phyloP scores from a whole-genome alignment of 2,113 vertebrate genomes.

The Epinephelus moara region DNA sequence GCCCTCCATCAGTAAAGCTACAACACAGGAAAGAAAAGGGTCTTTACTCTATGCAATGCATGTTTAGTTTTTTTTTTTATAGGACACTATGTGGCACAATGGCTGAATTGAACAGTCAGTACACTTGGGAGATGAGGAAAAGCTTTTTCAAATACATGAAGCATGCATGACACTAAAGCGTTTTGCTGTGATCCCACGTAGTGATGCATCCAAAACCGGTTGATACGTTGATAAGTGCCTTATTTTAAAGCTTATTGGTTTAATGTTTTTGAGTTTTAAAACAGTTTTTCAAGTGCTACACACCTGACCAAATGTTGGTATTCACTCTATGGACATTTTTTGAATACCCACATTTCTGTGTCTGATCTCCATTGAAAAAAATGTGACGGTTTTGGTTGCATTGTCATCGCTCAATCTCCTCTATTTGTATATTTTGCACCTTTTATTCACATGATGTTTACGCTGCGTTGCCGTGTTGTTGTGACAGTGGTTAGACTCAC shows the following conservation, averaged over 20 bases:
- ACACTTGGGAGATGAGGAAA: conserved; percentile 64
- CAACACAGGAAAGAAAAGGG: conserved; percentile 48
- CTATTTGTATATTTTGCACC: conserved; percentile 85
- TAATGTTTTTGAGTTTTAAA: conserved; percentile 22
- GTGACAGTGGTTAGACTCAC: conserved; percentile 43
- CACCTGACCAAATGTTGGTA: conserved; percentile 43
- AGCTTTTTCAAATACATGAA: conserved; percentile 35
- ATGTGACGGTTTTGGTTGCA: conserved; percentile 37
- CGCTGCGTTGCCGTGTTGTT: conserved; percentile 51
- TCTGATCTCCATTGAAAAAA: conserved; percentile 38
- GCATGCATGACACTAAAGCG: conserved; percentile 67
- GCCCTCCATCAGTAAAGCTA: conserved; percentile 8
- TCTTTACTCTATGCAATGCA: conserved; percentile 77
- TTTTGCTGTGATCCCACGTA: conserved; percentile 62
- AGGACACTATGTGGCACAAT: conserved; percentile 57
- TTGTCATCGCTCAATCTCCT: conserved; percentile 32
- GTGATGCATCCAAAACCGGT: conserved; percentile 47
- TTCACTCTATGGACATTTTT: conserved; percentile 16
- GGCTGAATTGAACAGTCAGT: conserved; percentile 39
- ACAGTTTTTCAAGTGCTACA: conserved; percentile 27
- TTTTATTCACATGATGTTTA: conserved; percentile 78
- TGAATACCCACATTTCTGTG: conserved; percentile 27
- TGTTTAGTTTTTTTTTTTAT: conserved; percentile 46
- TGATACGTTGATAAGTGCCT: conserved; percentile 73
- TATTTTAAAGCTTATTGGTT: conserved; percentile 62